Conservation (phyloP, 2,113 vertebrate species). For the Callaeas wilsoni region DNA sequence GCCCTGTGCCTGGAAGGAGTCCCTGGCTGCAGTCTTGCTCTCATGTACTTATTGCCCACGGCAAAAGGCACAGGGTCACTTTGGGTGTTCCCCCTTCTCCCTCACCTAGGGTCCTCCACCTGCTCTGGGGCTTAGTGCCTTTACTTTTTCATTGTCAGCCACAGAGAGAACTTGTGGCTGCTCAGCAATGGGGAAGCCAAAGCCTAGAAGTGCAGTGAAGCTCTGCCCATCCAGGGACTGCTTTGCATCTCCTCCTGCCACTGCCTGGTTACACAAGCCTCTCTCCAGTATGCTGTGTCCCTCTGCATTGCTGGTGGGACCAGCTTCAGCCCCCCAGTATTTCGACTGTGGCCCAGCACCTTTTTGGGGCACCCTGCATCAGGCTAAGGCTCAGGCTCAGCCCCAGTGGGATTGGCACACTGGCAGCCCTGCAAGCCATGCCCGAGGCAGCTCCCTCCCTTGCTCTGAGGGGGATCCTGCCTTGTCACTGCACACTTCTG, state of each 20-base stretch:
- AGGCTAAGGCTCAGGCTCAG: neutral
- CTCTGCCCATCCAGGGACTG: neutral
- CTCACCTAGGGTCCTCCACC: fast-evolving
- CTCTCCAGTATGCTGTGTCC: fast-evolving
- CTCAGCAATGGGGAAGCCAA: neutral
- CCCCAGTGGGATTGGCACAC: fast-evolving
- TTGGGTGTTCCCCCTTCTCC: too few relatives aligned
- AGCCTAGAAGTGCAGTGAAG: fast-evolving
- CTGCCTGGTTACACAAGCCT: neutral
- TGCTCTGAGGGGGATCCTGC: neutral
- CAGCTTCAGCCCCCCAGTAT: neutral
- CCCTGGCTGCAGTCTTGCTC: neutral
- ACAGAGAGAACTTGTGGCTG: neutral
- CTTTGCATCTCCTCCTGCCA: neutral
- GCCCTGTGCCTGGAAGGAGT: neutral
- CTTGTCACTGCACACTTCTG: fast-evolving
- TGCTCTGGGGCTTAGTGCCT: neutral
- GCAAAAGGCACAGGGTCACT: neutral
- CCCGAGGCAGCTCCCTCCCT: neutral
- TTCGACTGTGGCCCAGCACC: fast-evolving
- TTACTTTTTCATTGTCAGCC: neutral
- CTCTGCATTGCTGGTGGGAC: neutral
- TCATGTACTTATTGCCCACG: neutral
- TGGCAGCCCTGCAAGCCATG: neutral
- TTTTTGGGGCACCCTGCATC: neutral